Base-by-base conservation (phyloP, 2,113 vertebrate species). In the Hirundichthys speculiger region DNA sequence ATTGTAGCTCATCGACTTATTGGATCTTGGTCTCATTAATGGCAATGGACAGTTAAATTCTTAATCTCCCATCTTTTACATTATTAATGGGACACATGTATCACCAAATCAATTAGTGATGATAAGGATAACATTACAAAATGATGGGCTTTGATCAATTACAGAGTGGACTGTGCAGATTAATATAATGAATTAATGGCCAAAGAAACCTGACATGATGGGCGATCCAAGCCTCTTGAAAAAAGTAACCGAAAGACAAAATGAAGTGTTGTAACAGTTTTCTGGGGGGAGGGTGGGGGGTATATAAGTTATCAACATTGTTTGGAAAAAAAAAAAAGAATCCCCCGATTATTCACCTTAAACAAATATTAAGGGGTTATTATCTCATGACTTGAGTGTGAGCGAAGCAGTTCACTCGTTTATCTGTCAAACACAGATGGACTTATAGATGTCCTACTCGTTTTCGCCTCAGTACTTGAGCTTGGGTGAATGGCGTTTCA, bases 81-180 rank as follows among this genome's bases (percentile, higher is more conserved):
- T 88, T 88, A 90, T 86, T 86, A 89, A 91, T 86, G 66, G 81
- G 57, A 75, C 12, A 56, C 79, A 84, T 87, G 88, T 88, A 89
- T 89, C 84, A 87, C 87, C 67, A 77, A 87, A 84, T 92, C 86
- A 90, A 92, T 93, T 91, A 90, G 89, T 86, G 83, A 91, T 88
- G 88, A 88, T 88, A 90, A 85, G 64, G 87, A 89, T 90, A 86
- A 90, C 79, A 77, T 75, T 79, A 72, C 75, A 84, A 73, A 88
- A 89, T 89, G 18, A 91, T 88, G 8, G 75, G 73, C 75, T 73
- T 82, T 84, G 79, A 87, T 84, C 80, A 80, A 69, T 83, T 80
- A 69, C 64, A 50, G 65, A 14, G 43, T 41, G 57, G 64, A 67
- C 68, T 38, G 41, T 13, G 20, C 43, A 64, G 57, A 70, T 63